Evolutionary conservation across 2,888 invertebrate genomes (phyloP).

Genomic region (Caradrina clavipalpis): DNA sequence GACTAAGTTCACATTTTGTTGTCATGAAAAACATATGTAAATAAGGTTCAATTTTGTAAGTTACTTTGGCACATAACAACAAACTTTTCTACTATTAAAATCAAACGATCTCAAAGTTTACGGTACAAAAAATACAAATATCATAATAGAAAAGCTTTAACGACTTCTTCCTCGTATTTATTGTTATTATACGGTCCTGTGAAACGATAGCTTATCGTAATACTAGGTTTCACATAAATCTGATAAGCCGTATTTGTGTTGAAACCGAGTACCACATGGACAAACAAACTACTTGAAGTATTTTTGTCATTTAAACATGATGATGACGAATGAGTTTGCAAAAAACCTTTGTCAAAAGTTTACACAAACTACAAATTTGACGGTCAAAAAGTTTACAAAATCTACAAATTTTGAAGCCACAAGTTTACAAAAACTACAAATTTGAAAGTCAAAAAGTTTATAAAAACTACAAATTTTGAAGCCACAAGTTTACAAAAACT

Average conservation of each 20-base stretch:
- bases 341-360: conserved; percentile 8
- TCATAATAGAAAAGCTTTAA: conserved; percentile 18
- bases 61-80: no score
- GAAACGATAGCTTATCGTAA: conserved; percentile 46
- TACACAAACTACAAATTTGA: conserved; percentile 7
- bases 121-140: neutral
- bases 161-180: conserved; percentile 43
- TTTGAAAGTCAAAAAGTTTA: neutral
- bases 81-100: no score
- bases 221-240: conserved; percentile 47
- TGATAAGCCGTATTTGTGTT: conserved; percentile 51
- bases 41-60: no score
- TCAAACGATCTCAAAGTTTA: neutral
- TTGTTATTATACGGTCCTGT: conserved; percentile 44
- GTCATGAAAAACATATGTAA: no score
- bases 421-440: no score
- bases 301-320: conserved; percentile 12
- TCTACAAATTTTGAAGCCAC: neutral
- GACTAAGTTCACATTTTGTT: no score
- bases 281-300: conserved; percentile 36
- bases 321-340: conserved; percentile 3
- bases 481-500: conserved; percentile 21
- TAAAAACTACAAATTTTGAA: neutral
- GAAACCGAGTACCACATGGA: conserved; percentile 32
- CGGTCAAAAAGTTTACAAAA: conserved; percentile 10